A percentile compares a stretch with the other conserved stretches of the same genome.
These are phyloP conservation scores for Oreortyx pictus DNA, from an alignment of 2,797 vertebrate species.

Conservation along the genomic window DNA sequence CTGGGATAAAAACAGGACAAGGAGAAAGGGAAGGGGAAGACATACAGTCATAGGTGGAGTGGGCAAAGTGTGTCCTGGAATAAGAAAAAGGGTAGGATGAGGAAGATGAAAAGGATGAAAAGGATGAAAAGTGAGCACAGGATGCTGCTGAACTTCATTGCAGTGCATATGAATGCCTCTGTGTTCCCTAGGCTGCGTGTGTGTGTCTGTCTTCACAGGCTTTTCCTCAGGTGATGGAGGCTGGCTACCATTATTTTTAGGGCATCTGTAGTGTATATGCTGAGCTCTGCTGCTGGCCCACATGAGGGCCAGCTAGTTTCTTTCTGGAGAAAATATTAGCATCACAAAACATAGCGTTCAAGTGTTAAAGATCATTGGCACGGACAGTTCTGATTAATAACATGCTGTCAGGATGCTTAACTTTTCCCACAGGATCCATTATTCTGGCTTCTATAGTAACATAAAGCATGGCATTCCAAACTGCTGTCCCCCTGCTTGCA, in stretches of 20 bases:
- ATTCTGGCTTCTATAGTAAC: neutral
- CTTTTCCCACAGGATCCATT: neutral
- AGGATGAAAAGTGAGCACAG: neutral
- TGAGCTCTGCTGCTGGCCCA: neutral
- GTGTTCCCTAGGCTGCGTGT: neutral
- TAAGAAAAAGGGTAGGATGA: neutral
- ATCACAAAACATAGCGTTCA: neutral
- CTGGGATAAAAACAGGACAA: neutral
- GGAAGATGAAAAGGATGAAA: fast-evolving
- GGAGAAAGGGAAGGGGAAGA: neutral
- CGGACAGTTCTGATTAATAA: neutral
- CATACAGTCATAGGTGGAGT: neutral
- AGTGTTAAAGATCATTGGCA: neutral
- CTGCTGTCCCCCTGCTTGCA: neutral
- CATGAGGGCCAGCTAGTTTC: neutral
- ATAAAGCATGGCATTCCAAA: neutral
- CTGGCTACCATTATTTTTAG: fast-evolving
- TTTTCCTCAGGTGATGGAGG: fast-evolving
- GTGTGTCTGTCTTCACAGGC: fast-evolving
- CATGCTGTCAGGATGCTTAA: neutral
- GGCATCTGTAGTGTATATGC: neutral
- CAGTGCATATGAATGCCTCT: neutral
- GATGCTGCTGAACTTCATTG: fast-evolving
- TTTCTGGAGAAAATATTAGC: neutral
- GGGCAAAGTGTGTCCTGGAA: neutral